Percentiles rank a stretch among this genome's conserved stretches.
Conservation (phyloP, 2,888 invertebrate species). For the Plutella xylostella region DNA sequence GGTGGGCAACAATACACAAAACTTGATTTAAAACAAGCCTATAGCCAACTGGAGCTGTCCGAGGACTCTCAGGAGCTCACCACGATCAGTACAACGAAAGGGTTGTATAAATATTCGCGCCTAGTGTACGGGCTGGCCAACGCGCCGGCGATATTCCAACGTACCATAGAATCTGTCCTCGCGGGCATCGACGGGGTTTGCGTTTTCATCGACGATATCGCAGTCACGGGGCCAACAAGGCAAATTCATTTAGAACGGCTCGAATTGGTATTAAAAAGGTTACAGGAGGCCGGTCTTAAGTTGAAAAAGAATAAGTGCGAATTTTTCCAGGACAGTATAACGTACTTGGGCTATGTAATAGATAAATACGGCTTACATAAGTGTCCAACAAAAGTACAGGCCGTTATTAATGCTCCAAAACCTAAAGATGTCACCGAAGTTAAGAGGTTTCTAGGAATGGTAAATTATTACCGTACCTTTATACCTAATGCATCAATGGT, state of each 20-base stretch:
- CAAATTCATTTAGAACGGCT: constrained; percentile 9
- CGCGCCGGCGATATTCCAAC: not conserved
- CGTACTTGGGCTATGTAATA: constrained; percentile 8
- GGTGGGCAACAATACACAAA: not conserved
- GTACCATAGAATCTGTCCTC: not conserved
- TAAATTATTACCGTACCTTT: constrained; percentile 6
- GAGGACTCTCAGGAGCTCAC: not conserved
- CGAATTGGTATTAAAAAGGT: constrained; percentile 11
- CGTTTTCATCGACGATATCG: not conserved
- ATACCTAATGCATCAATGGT: not conserved
- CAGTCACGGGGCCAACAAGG: not conserved
- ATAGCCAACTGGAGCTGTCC: not conserved
- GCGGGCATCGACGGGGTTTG: not conserved
- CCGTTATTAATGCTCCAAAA: not conserved
- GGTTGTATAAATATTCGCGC: not conserved
- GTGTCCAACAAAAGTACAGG: constrained; percentile 6
- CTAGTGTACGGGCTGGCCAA: not conserved
- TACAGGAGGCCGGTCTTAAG: constrained; percentile 8
- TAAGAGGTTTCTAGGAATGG: constrained; percentile 11
- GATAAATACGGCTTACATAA: constrained; percentile 9
- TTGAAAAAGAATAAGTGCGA: constrained; percentile 3
- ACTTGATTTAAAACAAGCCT: not conserved
- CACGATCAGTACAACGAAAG: not conserved
- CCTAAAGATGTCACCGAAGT: constrained; percentile 7
- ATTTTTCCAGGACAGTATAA: constrained; percentile 3